phyloP scores from a whole-genome alignment of 1,140 invertebrate species.

The Nephotettix cincticeps region DNA sequence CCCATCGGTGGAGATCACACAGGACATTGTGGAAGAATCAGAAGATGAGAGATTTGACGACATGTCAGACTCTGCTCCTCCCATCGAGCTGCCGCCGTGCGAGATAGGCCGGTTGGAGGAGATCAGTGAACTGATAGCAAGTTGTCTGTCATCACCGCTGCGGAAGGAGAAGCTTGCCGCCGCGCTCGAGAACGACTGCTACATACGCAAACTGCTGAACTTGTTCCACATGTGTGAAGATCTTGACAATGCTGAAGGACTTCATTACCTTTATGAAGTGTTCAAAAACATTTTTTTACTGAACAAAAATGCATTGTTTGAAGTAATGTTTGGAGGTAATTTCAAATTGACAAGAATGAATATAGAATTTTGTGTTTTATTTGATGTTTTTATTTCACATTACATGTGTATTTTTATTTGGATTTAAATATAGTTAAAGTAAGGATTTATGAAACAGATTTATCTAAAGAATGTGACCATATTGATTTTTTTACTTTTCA shows the following conservation, averaged over 20 bases:
- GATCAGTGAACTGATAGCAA: constrained; percentile 87
- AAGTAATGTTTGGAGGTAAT: constrained; percentile 87
- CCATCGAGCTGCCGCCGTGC: constrained; percentile 92
- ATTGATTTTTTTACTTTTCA: no score
- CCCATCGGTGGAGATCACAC: constrained; percentile 95
- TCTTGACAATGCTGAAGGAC: constrained; percentile 88
- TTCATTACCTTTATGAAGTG: constrained; percentile 97
- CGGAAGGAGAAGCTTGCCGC: constrained; percentile 93
- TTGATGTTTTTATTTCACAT: no score
- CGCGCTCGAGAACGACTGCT: constrained; percentile 92
- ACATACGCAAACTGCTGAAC: constrained; percentile 94
- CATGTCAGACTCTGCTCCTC: constrained; percentile 87
- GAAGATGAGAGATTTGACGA: constrained; percentile 98
- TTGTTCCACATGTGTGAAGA: constrained; percentile 98
- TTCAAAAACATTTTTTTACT: constrained; percentile 99
- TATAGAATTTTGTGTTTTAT: no score
- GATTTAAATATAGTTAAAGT: no score
- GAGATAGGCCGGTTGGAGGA: constrained; percentile 91
- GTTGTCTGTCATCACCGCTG: constrained; percentile 77
- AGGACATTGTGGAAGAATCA: constrained; percentile 96
- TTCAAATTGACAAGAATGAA: no score
- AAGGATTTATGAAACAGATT: no score
- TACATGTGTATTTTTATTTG: no score
- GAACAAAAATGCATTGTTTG: constrained; percentile 96
- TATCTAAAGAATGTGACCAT: no score